Base-by-base conservation (phyloP, 2,797 vertebrate genomes). In the Mergus octosetaceus region DNA sequence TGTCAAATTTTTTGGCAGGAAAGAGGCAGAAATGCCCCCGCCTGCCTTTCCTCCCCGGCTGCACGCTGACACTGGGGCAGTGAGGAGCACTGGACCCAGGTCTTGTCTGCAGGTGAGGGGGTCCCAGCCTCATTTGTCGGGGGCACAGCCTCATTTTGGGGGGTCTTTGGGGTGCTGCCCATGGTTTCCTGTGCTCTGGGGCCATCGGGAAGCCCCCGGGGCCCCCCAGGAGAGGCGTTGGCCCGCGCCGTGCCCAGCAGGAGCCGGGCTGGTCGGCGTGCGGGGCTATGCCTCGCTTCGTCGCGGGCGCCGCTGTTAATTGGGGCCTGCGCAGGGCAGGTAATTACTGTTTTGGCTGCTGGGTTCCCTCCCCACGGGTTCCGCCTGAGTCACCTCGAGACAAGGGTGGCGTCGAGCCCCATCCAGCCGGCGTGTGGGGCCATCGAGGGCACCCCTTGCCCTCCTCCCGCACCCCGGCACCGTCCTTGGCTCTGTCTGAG, bases 311-410 rank as follows among this genome's bases (percentile, higher is more conserved):
- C 72, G 7, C 78, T 79, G 8, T 65, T 94, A 95, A 89, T 34
- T 73, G 41, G 49, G 61, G 91, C 62, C 81, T 49, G 58, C n/a
- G 25, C n/a, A 10, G 34, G 17, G 71, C 64, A 27, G 38, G 3
- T 96, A 95, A 95, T 96, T 80, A 82, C 16, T 96, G 91, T 91
- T 96, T 96, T 79, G 13, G 2, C 71, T 3, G 6, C 4, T 10
- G 74, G 68, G 13, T n/a, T 66, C 12, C 76, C 56, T 38, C 22
- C 27, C 73, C 69, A 4, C 4, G 60, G 64, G 5, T 75, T 85
- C 13, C 47, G 2, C 34, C 87, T 89, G 91, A 77, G 36, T 93
- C 93, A 71, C 6, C 1, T 6, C 61, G 4, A 89, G 60, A 32
- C 30, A 82, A 74, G 87, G 47, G 47, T 25, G 47, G 47, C 22